Conservation (phyloP, 35 echinoderm and acorn worm species). For the Ophiothrix spiculata region DNA sequence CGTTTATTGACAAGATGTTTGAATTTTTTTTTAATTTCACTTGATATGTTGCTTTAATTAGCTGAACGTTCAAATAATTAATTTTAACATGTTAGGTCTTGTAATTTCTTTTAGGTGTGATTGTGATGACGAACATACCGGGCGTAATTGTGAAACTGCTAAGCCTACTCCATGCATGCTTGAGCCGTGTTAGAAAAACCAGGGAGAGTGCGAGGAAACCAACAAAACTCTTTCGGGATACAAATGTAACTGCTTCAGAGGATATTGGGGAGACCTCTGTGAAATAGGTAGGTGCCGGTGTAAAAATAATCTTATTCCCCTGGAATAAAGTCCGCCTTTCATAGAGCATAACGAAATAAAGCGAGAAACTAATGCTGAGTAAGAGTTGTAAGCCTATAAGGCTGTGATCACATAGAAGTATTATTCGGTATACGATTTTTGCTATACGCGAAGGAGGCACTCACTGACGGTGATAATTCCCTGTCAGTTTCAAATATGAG, state of each 20-base stretch:
- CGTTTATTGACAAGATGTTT: too few species aligned
- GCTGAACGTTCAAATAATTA: not conserved
- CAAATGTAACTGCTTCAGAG: not conserved
- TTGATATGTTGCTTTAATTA: not conserved
- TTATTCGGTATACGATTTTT: too few species aligned
- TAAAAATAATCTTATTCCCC: too few species aligned
- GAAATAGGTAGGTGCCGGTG: conserved; percentile 16
- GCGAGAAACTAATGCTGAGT: too few species aligned
- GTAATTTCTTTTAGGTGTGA: not conserved
- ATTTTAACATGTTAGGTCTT: not conserved
- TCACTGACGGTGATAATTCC: too few species aligned
- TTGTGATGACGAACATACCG: not conserved
- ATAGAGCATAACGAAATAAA: too few species aligned
- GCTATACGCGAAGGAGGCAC: too few species aligned
- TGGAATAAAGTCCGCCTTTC: too few species aligned
- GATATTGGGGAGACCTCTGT: not conserved
- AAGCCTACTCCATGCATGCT: not conserved
- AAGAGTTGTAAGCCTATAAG: too few species aligned
- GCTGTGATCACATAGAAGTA: too few species aligned
- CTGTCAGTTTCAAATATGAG: too few species aligned
- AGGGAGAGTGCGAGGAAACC: not conserved
- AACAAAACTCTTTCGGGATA: not conserved
- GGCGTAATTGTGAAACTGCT: not conserved
- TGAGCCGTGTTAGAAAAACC: not conserved
- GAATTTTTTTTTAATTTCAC: not conserved